These are phyloP conservation scores for Australoheros scitulus DNA, from an alignment of 2,113 vertebrate species.

Conservation along the genomic window DNA sequence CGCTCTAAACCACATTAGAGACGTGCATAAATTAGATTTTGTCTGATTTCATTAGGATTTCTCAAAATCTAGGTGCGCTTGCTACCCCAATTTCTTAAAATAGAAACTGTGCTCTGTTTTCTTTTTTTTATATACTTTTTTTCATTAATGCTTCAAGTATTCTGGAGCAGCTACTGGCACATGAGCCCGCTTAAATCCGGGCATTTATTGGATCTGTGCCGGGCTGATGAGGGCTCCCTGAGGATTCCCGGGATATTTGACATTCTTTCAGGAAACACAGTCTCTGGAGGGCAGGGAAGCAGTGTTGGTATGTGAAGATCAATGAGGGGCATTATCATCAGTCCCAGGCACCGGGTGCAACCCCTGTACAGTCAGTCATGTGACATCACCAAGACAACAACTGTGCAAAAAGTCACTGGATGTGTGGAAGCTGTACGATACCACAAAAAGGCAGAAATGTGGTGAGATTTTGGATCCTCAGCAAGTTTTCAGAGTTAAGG, in stretches of 20 bases:
- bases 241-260: constrained; percentile 75
- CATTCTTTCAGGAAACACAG: constrained; percentile 65
- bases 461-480: constrained; percentile 27
- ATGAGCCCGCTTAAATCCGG: constrained; percentile 18
- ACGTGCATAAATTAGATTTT: neutral
- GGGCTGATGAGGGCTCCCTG: neutral
- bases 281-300: constrained; percentile 47
- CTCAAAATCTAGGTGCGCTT: neutral
- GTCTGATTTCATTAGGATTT: neutral
- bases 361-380: constrained; percentile 46
- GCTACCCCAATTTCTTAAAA: constrained; percentile 23
- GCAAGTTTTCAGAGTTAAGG: neutral
- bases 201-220: constrained; percentile 28
- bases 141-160: constrained; percentile 9
- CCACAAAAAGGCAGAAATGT: constrained; percentile 12
- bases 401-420: constrained; percentile 31
- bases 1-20: constrained; percentile 12
- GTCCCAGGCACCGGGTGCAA: constrained; percentile 69
- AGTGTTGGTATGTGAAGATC: constrained; percentile 52
- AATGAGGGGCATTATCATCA: constrained; percentile 76
- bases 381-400: constrained; percentile 49
- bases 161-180: neutral
- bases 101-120: neutral
- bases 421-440: constrained; percentile 39
- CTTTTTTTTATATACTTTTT: neutral